Base-by-base conservation (phyloP, 2,113 vertebrate genomes). In the Scomber colias region DNA sequence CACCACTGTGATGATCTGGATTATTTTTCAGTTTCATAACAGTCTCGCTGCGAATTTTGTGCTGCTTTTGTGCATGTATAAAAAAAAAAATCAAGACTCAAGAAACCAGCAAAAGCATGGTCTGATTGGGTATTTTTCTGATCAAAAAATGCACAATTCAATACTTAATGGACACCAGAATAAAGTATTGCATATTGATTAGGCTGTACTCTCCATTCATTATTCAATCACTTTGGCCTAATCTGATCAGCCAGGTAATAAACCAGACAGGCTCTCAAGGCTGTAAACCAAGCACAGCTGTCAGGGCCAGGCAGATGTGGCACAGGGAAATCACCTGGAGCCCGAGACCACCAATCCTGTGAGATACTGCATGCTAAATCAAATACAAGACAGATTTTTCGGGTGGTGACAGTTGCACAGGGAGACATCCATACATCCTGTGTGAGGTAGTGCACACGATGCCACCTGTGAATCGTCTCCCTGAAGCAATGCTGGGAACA, bases 401-500 rank as follows among this genome's bases (percentile, higher is more conserved):
- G 12, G 21, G 40, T 66, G 69, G 46, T 79, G 71, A 71, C 69
- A 40, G 11, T 30, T 10, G 27, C 46, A 60, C 1, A 68, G 15
- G 46, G 35, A 78, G 45, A 81, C 73, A 67, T 11, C 1, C 35
- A 27, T 49, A 69, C 16, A 50, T 48, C 8, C 21, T 45, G 7
- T 44, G 24, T 19, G 67, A 0, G 30, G 56, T 21, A 21, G 30
- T 55, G 35, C 31, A 53, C 49, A 54, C 64, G 57, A n/a, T 76
- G 17, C 90, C 91, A 91, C 91, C 89, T 93, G 92, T 93, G 54
- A 83, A 79, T 62, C 75, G 50, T 30, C 54, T 30, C 27, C 50
- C 45, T 31, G 3, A 17, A 60, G 16, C 40, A 46, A 30, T 10
- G 54, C 55, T 48, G 50, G 35, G 72, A 78, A 69, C 78, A 63